These are phyloP conservation scores for Drosophila pseudotalamancana DNA, from an alignment of 2,888 invertebrate genomes.

Conservation along the genomic window DNA sequence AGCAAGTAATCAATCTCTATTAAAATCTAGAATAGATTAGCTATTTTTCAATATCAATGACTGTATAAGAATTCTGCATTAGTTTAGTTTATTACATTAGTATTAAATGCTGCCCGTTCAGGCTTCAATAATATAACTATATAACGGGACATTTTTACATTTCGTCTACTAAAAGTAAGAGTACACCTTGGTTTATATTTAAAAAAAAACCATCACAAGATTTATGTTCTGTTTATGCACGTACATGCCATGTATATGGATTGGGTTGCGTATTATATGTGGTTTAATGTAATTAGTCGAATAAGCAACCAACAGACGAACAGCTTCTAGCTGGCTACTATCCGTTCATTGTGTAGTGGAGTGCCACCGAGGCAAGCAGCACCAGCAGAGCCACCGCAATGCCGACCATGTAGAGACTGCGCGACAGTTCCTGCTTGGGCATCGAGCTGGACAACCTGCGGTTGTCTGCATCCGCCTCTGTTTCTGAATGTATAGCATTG, in stretches of 20 bases:
- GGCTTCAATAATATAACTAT: slow-evolving; percentile 76
- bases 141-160: slow-evolving; percentile 72
- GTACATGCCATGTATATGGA: slow-evolving; percentile 49
- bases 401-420: slow-evolving; percentile 85
- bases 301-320: slow-evolving; percentile 13
- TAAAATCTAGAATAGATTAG: neutral
- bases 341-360: slow-evolving; percentile 85
- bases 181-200: slow-evolving; percentile 66
- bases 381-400: slow-evolving; percentile 88
- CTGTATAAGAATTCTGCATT: slow-evolving; percentile 21
- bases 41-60: neutral
- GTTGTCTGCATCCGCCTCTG: slow-evolving; percentile 26
- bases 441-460: slow-evolving; percentile 85
- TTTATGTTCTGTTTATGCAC: slow-evolving; percentile 50
- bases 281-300: slow-evolving; percentile 19
- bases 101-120: slow-evolving; percentile 73
- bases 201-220: slow-evolving; percentile 77
- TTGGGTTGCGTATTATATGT: slow-evolving; percentile 39
- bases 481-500: slow-evolving; percentile 22
- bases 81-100: slow-evolving; percentile 66
- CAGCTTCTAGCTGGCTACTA: slow-evolving; percentile 31
- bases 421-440: slow-evolving; percentile 86
- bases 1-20: neutral
- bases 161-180: slow-evolving; percentile 54
- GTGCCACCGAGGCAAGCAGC: slow-evolving; percentile 86